Base-by-base conservation (phyloP, 92 coral and sea anemone genomes). In the Pocillopora meandrina region DNA sequence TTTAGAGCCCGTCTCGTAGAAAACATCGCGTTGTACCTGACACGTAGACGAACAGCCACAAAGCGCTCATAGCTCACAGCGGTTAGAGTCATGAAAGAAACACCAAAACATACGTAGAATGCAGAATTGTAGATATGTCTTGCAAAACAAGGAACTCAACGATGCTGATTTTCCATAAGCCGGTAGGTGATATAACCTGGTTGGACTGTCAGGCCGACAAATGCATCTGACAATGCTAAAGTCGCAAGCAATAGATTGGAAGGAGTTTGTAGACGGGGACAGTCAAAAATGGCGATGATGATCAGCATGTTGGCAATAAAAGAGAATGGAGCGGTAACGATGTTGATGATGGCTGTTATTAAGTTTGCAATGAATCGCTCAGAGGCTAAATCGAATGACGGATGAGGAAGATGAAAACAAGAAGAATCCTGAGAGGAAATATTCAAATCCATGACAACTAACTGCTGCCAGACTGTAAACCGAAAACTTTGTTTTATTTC, bases 21-120 rank as follows among this genome's bases (percentile, higher is more conserved):
- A 9, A 93, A 85, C 5, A 89, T 20, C 10, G 76, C 84, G 36
- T 88, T 87, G 84, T 93, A 93, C 16, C 92, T 83, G 10, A 89
- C 88, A 35, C 82, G 91, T 3, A 91, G 47, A 42, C 87, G 82
- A 33, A 90, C 62, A 21, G 98, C 96, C 18, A 93, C 91, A 49
- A 86, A 89, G 47, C 98, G 80, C 77, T 95, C 98, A 64, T 87
- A 89, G 78, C 96, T 93, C 3, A 95, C 88, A 52, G 95, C 92
- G 61, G 89, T 89, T 9, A 95, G 65, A 5, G 96, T 91, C 93
- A 89, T 92, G 79, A 92, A 95, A 52, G 98, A 95, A 21, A 94
- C 89, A 14, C 93, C 93, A 34, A 87, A 92, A 26, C 95, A 92
- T 17, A 92, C 74, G n/a, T 84, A 76, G 56, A 84, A 84, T 19